Base-by-base conservation (phyloP, 2,113 vertebrate genomes). In the Amazona vittata region DNA sequence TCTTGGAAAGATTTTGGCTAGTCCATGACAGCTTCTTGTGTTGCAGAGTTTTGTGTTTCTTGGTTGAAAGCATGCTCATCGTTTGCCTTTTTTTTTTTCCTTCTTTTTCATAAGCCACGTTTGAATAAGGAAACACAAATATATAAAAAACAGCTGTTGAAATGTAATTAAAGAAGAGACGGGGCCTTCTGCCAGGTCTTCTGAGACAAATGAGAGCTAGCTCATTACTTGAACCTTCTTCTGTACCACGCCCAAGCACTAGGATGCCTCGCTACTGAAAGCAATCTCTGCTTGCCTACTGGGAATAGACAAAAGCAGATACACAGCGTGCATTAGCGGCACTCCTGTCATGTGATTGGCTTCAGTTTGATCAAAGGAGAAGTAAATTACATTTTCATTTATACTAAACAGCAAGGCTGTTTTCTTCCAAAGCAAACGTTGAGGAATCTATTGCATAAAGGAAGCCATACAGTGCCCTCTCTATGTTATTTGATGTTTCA, bases 61-160 rank as follows among this genome's bases (percentile, higher is more conserved):
- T 64, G 84, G 35, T 93, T 76, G 63, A 94, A 94, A 91, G 78
- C 50, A 65, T 93, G 81, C 90, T 96, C 94, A 88, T 89, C 80
- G 18, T 92, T 96, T 90, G 31, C 44, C 28, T n/a, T 79, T 18
- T 68, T 76, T 59, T 16, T 17, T 1, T 6, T 5, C 3, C 4
- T 2, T 4, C 1, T 0, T 14, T 31, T 33, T 57, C 46, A 62
- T 89, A 50, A 97, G 93, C 94, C 80, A 94, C 87, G 64, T 94
- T 96, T 68, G 67, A 96, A 93, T 74, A 89, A 96, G 97, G 96
- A 97, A 97, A 97, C 79, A 96, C 90, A 96, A 96, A 97, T 95
- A 96, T 96, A 96, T 96, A 94, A 96, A 97, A 97, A 98, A 78
- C 96, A 97, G 94, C 95, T 97, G 97, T 97, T 91, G 95, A 97